Percentiles rank a stretch among this genome's conserved stretches.
Evolutionary conservation across 2,113 vertebrate genomes (phyloP).

Genomic region (Pelodiscus sinensis): DNA sequence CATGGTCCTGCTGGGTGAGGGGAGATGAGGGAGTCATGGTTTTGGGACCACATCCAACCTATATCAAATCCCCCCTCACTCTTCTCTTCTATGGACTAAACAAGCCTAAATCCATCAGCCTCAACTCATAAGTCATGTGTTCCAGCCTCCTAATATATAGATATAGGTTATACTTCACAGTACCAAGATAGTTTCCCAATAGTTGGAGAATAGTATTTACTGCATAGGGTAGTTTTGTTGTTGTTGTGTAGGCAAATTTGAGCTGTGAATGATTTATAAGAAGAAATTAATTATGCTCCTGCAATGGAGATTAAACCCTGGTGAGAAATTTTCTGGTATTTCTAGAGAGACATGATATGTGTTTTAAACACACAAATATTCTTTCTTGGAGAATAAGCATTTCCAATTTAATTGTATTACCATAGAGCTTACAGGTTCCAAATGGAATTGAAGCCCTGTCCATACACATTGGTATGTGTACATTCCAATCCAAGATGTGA

Average conservation of each 20-base stretch:
- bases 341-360: not conserved
- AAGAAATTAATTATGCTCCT: not conserved
- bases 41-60: no score
- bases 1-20: no score
- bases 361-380: not conserved
- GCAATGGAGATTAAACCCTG: not conserved
- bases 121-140: no score
- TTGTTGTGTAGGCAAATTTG: not conserved
- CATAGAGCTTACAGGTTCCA: no score
- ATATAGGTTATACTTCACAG: not conserved
- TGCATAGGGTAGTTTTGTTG: not conserved
- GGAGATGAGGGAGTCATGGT: no score
- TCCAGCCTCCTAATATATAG: no score
- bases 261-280: not conserved
- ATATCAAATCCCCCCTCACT: no score
- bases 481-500: not conserved
- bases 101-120: no score
- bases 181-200: not conserved
- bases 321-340: not conserved
- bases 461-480: not conserved
- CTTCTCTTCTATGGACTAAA: no score
- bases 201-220: not conserved
- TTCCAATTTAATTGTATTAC: not conserved
- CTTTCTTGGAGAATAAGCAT: not conserved
- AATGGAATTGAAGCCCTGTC: not conserved